These are phyloP conservation scores for Theonella swinhoei DNA, from an alignment of 37 sponge, comb jelly and placozoan genomes.

Conservation along the genomic window DNA sequence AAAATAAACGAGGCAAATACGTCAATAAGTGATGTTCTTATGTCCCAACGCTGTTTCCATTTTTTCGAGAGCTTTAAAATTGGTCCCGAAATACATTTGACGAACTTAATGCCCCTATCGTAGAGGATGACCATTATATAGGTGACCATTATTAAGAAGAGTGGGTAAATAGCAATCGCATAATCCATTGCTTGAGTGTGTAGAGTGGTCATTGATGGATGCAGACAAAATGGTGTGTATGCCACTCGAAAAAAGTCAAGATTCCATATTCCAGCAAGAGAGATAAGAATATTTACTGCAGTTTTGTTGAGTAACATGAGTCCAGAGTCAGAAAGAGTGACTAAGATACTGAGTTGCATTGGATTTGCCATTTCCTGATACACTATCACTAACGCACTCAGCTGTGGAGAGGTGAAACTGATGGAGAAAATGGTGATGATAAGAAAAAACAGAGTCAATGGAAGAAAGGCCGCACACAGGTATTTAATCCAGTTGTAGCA, in stretches of 20 bases:
- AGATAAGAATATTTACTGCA: background rate
- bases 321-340: background rate
- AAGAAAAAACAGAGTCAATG: background rate
- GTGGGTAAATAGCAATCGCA: background rate
- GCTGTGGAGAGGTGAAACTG: background rate
- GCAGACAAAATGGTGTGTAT: background rate
- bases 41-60: background rate
- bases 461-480: background rate
- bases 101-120: background rate
- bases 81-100: background rate
- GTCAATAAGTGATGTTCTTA: background rate
- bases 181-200: background rate
- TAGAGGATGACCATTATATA: background rate
- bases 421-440: background rate
- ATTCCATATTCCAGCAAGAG: background rate
- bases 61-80: background rate
- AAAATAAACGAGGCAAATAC: conserved; percentile 5
- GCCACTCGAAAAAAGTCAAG: background rate
- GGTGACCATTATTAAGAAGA: background rate
- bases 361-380: background rate
- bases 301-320: background rate
- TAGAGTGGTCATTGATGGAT: background rate
- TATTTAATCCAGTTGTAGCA: background rate
- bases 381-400: background rate
- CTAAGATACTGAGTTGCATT: background rate